A percentile compares a stretch with the other conserved stretches of the same genome.
phyloP scores from a whole-genome alignment of 2,113 vertebrate species.

The Hydropotes inermis region DNA sequence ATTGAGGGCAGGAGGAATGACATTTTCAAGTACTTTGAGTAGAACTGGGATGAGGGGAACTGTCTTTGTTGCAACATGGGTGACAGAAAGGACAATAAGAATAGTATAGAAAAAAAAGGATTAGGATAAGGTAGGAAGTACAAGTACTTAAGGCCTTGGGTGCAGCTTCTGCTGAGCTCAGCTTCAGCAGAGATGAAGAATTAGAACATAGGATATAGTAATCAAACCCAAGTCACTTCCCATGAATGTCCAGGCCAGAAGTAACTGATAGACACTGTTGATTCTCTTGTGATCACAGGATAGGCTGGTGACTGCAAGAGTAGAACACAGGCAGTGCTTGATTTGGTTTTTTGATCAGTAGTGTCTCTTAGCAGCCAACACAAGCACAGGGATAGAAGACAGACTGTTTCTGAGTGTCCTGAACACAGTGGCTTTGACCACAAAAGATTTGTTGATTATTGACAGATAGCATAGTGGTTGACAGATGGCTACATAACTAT shows the following conservation, averaged over 20 bases:
- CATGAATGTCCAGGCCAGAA: constrained; percentile 50
- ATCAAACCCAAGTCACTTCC: constrained; percentile 42
- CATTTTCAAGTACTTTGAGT: constrained; percentile 9
- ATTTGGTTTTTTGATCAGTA: neutral
- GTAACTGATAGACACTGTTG: constrained; percentile 24
- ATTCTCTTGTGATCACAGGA: constrained; percentile 47
- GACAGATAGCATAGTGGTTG: neutral
- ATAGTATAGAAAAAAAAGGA: constrained; percentile 40
- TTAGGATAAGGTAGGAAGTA: constrained; percentile 49
- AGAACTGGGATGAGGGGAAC: constrained; percentile 8
- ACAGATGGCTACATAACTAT: constrained; percentile 58
- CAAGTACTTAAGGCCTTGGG: constrained; percentile 56
- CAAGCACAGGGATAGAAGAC: neutral
- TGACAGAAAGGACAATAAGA: constrained; percentile 13
- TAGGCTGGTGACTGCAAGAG: constrained; percentile 34
- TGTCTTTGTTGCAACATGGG: neutral
- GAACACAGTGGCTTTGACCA: constrained; percentile 8
- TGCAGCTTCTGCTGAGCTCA: constrained; percentile 43
- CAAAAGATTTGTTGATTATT: constrained; percentile 30
- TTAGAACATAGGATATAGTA: constrained; percentile 36
- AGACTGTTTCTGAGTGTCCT: neutral
- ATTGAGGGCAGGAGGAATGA: constrained; percentile 11
- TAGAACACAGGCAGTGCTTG: neutral
- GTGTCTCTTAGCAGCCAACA: neutral
- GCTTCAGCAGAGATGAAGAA: constrained; percentile 53